Evolutionary conservation across 2,888 invertebrate species (phyloP).

Genomic region (Drosophila vallismaia): DNA sequence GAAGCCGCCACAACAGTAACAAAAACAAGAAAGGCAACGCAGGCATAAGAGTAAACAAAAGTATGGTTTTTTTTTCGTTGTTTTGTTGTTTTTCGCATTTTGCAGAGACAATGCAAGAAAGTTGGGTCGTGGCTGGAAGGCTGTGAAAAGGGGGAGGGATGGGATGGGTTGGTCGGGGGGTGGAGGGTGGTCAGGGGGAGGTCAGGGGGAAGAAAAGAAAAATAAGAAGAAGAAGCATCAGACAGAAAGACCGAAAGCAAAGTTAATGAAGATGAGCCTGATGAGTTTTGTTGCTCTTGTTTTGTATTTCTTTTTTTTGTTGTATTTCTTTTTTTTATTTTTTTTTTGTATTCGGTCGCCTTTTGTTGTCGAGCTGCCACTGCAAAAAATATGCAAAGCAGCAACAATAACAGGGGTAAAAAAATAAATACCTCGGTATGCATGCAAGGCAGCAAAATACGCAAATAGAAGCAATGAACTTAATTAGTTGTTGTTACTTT

Average conservation of each 20-base stretch:
- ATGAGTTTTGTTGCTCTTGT: conserved; percentile 63
- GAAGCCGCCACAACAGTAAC: conserved; percentile 15
- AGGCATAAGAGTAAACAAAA: conserved; percentile 78
- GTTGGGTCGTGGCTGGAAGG: conserved; percentile 47
- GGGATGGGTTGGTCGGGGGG: conserved; percentile 3
- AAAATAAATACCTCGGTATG: conserved; percentile 32
- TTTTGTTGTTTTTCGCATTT: conserved; percentile 48
- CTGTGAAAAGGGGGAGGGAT: conserved; percentile 29
- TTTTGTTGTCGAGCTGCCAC: conserved; percentile 72
- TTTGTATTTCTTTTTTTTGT: conserved; percentile 40
- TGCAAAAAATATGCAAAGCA: conserved; percentile 54
- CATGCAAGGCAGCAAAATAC: conserved; percentile 67
- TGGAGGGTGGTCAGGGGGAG: conserved; percentile 7
- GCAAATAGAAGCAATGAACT: conserved; percentile 81
- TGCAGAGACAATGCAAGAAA: conserved; percentile 76
- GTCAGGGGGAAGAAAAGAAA: conserved; percentile 16
- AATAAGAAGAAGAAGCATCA: conserved; percentile 3
- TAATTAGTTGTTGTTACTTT: conserved; percentile 76
- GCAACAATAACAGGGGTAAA: conserved; percentile 28
- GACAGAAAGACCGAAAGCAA: conserved; percentile 58
- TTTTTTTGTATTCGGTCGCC: conserved; percentile 60
- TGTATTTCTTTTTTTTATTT: conserved; percentile 47
- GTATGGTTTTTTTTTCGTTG: conserved; percentile 46
- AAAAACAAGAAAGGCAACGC: conserved; percentile 65
- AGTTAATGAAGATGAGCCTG: conserved; percentile 79